phyloP scores from a whole-genome alignment of 2,888 invertebrate genomes.

The Chloroclysta siterata region DNA sequence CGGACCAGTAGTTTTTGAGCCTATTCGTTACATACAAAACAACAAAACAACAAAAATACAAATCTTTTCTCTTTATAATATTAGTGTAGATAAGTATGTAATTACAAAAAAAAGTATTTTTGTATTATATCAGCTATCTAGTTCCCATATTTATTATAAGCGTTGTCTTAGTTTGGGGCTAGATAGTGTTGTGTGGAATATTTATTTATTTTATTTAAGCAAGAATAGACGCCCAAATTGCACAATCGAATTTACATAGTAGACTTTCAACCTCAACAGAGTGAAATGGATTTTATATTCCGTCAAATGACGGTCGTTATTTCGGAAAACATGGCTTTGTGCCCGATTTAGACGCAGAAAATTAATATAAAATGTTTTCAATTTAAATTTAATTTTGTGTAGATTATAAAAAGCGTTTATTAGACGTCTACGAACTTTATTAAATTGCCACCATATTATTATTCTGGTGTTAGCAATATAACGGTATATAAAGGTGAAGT shows the following conservation, averaged over 20 bases:
- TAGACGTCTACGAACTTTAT: neutral
- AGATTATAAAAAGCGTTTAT: slow-evolving; percentile 1
- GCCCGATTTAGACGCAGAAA: neutral
- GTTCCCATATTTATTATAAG: too few species aligned
- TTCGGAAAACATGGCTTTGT: neutral
- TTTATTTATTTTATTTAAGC: neutral
- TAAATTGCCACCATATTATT: neutral
- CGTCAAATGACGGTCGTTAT: neutral
- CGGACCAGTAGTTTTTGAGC: too few species aligned
- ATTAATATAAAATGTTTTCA: neutral
- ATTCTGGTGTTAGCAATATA: too few species aligned
- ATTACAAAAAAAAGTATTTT: too few species aligned
- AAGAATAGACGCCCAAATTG: neutral
- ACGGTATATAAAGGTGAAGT: too few species aligned
- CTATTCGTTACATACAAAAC: too few species aligned
- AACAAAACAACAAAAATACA: too few species aligned
- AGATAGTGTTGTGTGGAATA: too few species aligned
- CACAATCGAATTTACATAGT: neutral
- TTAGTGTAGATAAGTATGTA: too few species aligned
- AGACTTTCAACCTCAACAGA: neutral
- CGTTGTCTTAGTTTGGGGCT: too few species aligned
- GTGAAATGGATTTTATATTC: neutral
- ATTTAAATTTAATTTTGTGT: slow-evolving; percentile 2
- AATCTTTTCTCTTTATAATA: too few species aligned
- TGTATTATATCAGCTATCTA: too few species aligned